Evolutionary conservation across 1,140 invertebrate genomes (phyloP), one percentile per base, ranked within the genome.

Genomic region (Monochamus saltuarius): DNA sequence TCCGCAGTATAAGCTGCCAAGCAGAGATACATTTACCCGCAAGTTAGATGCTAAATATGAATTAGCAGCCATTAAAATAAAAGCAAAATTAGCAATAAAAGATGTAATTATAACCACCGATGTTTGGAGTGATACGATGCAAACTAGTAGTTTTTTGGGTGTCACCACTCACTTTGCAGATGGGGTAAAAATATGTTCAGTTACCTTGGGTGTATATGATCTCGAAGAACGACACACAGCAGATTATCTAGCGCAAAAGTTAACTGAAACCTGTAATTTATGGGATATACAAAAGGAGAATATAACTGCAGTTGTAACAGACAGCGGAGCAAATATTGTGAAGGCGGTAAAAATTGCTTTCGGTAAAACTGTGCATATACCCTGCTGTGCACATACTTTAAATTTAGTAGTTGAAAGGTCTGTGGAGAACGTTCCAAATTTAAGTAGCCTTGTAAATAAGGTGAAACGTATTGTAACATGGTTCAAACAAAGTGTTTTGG

Each of bases 301-400:
- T 67, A 62, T 76, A 16, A 57, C 62, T 55, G 67, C 68, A 46
- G 59, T 78, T 68, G 61, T 75, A 7, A 77, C 71, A 11, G 75
- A 75, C 59, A 74, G 73, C 69, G 71, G 67, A 16, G 59, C 72
- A 1, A 77, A 76, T 64, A 76, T 77, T 11, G 68, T 76, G 19
- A 74, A 72, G 59, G 74, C 73, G 17, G 64, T 73, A 4, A 64
- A 64, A 43, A 61, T 69, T 59, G 62, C 60, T 56, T 76, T 77
- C 71, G 70, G 69, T 35, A 61, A 68, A 66, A 73, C 71, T 64
- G 29, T 22, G 36, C 70, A 75, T 72, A 72, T 75, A 62, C 71
- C 69, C 40, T 73, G 73, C 55, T 72, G 68, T 66, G 72, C 72
- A 10, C 73, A 75, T 59, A 64, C 66, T 16, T 34, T 75, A 35